phyloP scores from a whole-genome alignment of 2,888 invertebrate species.

The Acanthosepion pharaonis region DNA sequence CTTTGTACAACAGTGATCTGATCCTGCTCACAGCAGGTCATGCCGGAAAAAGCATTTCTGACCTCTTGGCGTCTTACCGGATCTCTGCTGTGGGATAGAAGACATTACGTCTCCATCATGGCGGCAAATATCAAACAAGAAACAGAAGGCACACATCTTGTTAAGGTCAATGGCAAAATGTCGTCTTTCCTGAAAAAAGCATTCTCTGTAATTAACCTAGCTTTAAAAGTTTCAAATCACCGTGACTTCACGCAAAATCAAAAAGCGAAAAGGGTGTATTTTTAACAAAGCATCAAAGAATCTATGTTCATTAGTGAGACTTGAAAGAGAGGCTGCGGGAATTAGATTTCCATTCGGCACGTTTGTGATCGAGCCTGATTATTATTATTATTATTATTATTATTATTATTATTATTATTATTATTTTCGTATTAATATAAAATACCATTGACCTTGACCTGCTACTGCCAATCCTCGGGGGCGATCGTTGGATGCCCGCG shows the following conservation, averaged over 20 bases:
- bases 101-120: not conserved
- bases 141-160: not conserved
- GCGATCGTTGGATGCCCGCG: not conserved
- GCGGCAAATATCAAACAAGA: not conserved
- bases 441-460: not conserved
- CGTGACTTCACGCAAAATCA: no score
- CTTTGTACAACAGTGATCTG: no score
- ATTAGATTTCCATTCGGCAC: not conserved
- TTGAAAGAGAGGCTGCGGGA: not conserved
- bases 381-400: not conserved
- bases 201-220: not conserved
- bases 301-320: not conserved
- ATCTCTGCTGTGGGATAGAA: not conserved
- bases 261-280: not conserved
- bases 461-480: not conserved
- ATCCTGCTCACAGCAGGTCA: not conserved
- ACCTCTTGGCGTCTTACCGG: not conserved
- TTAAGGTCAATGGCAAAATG: conserved; percentile 1
- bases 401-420: not conserved
- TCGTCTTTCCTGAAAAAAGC: not conserved
- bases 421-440: not conserved
- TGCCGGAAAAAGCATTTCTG: not conserved
- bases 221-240: not conserved
- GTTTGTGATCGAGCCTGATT: not conserved
- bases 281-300: not conserved